Base-by-base conservation (phyloP, 2,797 vertebrate species). In the Poeciliopsis infans region DNA sequence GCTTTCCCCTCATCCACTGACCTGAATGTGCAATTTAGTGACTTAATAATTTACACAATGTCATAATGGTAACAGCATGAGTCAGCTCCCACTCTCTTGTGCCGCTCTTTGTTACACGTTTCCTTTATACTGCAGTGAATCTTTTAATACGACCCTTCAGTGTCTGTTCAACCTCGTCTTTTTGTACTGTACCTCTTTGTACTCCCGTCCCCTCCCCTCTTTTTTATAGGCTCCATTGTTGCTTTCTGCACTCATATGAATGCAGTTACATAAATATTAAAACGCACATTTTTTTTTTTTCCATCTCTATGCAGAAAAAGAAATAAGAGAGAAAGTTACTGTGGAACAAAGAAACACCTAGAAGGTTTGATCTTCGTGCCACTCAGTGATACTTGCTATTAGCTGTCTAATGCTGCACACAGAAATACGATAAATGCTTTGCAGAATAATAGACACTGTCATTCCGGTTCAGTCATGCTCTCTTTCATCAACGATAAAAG, bases 41-140 rank as follows among this genome's bases (percentile, higher is more conserved):
- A 20, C 59, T 76, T 53, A 71, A 77, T 75, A 82, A 82, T 88
- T 88, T 79, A 76, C 74, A 88, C 83, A 64, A 79, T 81, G 55
- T 79, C 78, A 74, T 85, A 82, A 85, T 51, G 76, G 74, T 80
- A 81, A 82, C 75, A 83, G 64, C 70, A 71, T 45, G 57, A 80
- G 70, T 80, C 76, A 80, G 76, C 80, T 83, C 55, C 57, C 20
- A 20, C 83, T 68, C 76, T 73, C 53, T 79, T 59, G 61, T 55
- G 46, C 10, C 57, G 79, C 72, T 79, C 71, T 80, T 72, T 75
- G 55, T 88, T 78, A 78, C 39, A 85, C 79, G 39, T 81, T 80
- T 78, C 57, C 71, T 78, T 78, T 49, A 61, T 55, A 66, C 51
- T 28, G 70, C 77, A 74, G 69, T 80, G 78, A 82, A 83, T 83